Base-by-base conservation (phyloP, 2,888 invertebrate genomes). In the Carpatolechia fugitivella region DNA sequence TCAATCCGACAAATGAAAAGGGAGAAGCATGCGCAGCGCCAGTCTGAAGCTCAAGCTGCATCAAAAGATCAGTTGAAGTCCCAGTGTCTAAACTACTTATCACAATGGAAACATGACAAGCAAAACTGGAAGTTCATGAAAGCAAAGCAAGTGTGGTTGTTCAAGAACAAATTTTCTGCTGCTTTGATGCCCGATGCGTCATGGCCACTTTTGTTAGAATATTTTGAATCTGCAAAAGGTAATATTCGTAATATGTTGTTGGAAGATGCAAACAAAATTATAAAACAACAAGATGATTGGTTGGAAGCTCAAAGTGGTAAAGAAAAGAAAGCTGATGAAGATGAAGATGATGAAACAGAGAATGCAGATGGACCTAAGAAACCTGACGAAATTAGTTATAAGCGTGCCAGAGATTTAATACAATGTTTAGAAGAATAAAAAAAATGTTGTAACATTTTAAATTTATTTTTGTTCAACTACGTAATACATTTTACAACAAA, bases 81-180 rank as follows among this genome's bases (percentile, higher is more conserved):
- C 44, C 92, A 93, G 57, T 93, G 93, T 57, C 81, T 93, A 14
- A 93, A 89, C 68, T 95, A 95, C 72, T 74, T 95, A 51, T 92
- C 92, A 1, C 92, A 93, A 69, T 96, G 96, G 96, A 94, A 95
- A 76, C 90, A 94, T 70, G 90, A 92, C 58, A 91, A 82, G 61
- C 81, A 80, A 44, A 92, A 94, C 65, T 96, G 96, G 96, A 96
- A 95, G 77, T 96, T 96, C 74, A 94, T 94, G 79, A 96, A 96
- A 78, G 79, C 93, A 1, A 92, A 93, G 58, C 96, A 96, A 82
- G 92, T 93, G n/a, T 95, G 95, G 92, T 83, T 96, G 50, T 93
- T 92, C 63, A 93, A 94, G 61, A 91, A 94, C 67, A 92, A 95
- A 65, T 93, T 95, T 62, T 92, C 94, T 57, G 80, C 90, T 11